Evolutionary conservation across 2,113 vertebrate genomes (phyloP), one percentile per base, ranked within the genome.

Genomic region (Dipodomys spectabilis): DNA sequence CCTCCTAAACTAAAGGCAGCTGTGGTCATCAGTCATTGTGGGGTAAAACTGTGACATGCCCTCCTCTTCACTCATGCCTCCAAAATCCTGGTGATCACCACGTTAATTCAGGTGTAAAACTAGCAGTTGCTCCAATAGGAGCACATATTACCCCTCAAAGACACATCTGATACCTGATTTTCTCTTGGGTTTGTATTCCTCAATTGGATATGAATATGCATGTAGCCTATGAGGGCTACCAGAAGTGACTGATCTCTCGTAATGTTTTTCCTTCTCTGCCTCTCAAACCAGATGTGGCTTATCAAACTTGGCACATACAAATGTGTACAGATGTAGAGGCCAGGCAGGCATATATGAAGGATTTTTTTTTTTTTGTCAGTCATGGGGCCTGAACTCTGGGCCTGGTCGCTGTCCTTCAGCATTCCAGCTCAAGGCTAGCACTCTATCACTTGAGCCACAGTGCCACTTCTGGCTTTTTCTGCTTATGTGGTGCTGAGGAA

Each of bases 261-360:
- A 45, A 10, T 1, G 3, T 1, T 69, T 94, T 44, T 27, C 23
- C 25, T 69, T 80, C 22, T 45, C 39, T 45, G 7, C 44, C 77
- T 57, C 25, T 11, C 30, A 45, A 49, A 4, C 15, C 8, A 71
- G 2, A 20, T 1, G 11, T 23, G 35, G 12, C 44, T 80, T 13
- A 23, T 30, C 64, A n/a, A 28, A 28, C 49, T 57, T 13, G 6
- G 35, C 23, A 22, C 12, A 32, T 1, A 23, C 35, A 69, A 39
- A 69, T 11, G 25, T 0, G 2, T 10, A 27, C 2, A n/a, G 60
- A n/a, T 16, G 11, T 67, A 35, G 39, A 39, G 39, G 39, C 60
- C 0, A 1, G 27, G 22, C 7, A 30, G 16, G 27, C 1, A 0
- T 25, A 6, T 2, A n/a, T 20, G 53, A 57, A 13, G 53, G 53